Conservation (phyloP, 2,888 invertebrate genomes). For the Athetis lepigone region DNA sequence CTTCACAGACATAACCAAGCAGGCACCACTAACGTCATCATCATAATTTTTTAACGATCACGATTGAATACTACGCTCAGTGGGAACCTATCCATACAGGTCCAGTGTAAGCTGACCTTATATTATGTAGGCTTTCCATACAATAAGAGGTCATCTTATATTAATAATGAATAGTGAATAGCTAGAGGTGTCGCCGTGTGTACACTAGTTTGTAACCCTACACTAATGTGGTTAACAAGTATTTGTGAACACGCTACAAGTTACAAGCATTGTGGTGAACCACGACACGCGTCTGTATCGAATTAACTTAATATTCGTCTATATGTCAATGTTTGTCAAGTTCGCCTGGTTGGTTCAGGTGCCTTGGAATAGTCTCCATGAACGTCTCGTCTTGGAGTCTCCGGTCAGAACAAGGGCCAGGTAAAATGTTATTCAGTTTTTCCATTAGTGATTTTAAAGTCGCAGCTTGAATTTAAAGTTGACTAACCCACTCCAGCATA, state of each 20-base stretch:
- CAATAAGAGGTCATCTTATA: neutral
- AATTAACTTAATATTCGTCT: constrained; percentile 42
- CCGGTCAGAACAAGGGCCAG: no score
- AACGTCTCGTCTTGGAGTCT: neutral
- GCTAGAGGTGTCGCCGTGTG: neutral
- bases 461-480: no score
- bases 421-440: no score
- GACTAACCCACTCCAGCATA: no score
- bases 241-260: constrained; percentile 62
- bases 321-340: constrained; percentile 26
- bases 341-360: constrained; percentile 15
- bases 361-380: neutral
- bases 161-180: neutral
- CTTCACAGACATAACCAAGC: no score
- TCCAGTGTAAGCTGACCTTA: neutral
- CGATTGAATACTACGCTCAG: no score
- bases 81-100: neutral
- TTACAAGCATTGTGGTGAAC: constrained; percentile 64
- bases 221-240: constrained; percentile 58
- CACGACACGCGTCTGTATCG: constrained; percentile 68
- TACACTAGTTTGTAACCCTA: constrained; percentile 57
- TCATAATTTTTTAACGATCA: no score
- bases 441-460: no score
- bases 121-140: neutral
- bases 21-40: no score